Evolutionary conservation across 30 jellyfish, hydroid and myxozoan species (phyloP), one percentile per base, ranked within the genome.

Genomic region (Aurelia sp.): DNA sequence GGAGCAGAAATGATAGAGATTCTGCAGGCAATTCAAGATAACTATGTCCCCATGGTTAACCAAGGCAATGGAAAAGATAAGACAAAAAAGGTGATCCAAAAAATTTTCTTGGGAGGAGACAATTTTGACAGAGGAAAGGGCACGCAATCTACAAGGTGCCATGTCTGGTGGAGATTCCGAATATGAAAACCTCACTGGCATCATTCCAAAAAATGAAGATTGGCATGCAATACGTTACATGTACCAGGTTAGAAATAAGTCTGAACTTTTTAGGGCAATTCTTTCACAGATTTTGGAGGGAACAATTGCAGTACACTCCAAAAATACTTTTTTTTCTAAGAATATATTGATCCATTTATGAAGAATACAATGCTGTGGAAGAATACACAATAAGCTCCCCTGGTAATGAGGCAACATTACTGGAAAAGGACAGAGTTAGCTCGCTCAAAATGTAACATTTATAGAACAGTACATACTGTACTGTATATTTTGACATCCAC

Each of bases 141-240:
- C 82, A 41, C 41, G 65, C 21, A 80, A 68, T 66, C 53, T 68
- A 44, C 82, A 80, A 55, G 82, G 82, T 13, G 90, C 90, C 13
- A 65, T 80, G 81, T 64, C 82, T 4, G 90, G 50, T 3, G 83
- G 82, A 68, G 74, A 66, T 52, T 37, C 41, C 3, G 75, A 80
- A 17, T 44, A 31, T 67, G 74, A 80, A 18, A 65, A 81, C n/a
- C 75, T 80, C 33, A 81, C 55, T 59, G 90, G 90, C 63, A 15
- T 80, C 19, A 15, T 68, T 4, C 60, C 90, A 27, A 80, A 65
- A 64, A 65, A 65, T 50, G 90, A 65, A 66, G 90, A 80, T 60
- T 80, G 90, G 90, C 90, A 80, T 65, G 82, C 82, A 64, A 80
- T 65, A 27, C 59, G 82, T 63, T 65, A 66, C 62, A 50, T 80